Percentiles rank a stretch among this genome's conserved stretches.
phyloP scores from a whole-genome alignment of 2,797 vertebrate genomes.

The Lemur catta region DNA sequence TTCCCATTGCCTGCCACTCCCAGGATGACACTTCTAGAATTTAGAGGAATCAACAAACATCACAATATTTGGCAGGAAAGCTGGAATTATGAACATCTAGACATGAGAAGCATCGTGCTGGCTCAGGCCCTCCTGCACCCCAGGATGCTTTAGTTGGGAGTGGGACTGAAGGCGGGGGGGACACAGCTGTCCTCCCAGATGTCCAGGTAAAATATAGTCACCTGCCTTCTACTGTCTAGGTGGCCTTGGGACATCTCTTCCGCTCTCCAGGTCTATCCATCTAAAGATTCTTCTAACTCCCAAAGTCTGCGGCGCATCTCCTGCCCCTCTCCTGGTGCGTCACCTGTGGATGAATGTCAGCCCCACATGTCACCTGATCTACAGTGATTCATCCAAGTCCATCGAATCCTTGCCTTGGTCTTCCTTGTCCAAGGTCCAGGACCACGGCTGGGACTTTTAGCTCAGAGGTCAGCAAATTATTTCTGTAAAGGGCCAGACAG shows the following conservation, averaged over 20 bases:
- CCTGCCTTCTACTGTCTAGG: neutral
- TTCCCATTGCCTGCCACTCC: neutral
- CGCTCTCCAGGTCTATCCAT: neutral
- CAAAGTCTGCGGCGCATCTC: neutral
- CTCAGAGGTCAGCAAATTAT: neutral
- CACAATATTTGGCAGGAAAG: neutral
- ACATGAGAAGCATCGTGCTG: fast-evolving
- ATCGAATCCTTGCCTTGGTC: neutral
- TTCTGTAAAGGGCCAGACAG: neutral
- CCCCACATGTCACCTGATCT: neutral
- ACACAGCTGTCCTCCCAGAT: neutral
- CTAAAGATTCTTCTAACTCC: neutral
- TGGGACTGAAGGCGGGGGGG: neutral
- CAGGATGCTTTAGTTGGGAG: neutral
- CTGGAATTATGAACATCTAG: neutral
- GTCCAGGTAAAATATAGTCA: neutral
- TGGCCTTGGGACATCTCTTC: neutral
- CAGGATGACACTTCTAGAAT: neutral
- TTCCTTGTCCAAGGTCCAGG: neutral
- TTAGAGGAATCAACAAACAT: neutral
- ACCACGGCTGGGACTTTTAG: neutral
- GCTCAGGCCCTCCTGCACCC: too few relatives aligned
- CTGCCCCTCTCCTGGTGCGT: neutral
- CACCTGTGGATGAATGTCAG: neutral
- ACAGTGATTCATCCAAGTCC: neutral